Evolutionary conservation across 2,797 vertebrate species (phyloP).

Genomic region (Tragelaphus oryx): DNA sequence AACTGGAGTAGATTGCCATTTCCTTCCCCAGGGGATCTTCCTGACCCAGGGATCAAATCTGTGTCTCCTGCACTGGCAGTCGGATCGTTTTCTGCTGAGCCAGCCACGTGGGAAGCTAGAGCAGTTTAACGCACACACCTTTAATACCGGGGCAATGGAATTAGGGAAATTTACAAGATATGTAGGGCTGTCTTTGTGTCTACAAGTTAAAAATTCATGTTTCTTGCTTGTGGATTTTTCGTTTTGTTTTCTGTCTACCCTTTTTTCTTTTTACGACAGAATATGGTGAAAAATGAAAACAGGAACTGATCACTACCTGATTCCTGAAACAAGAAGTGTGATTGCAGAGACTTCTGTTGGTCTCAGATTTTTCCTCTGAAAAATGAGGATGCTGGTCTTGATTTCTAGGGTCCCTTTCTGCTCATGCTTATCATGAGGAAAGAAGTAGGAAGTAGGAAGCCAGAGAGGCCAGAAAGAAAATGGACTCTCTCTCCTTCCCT

Average conservation of each 20-base stretch:
- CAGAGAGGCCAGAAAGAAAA: neutral
- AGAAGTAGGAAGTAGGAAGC: slow-evolving; percentile 36
- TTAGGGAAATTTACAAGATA: neutral
- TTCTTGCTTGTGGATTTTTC: neutral
- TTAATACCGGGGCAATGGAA: neutral
- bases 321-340: slow-evolving; percentile 64
- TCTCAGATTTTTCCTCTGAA: slow-evolving; percentile 20
- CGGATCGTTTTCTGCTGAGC: neutral
- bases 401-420: slow-evolving; percentile 15
- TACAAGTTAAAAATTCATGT: neutral
- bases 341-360: slow-evolving; percentile 30
- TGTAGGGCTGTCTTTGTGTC: neutral
- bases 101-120: neutral
- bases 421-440: neutral
- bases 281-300: slow-evolving; percentile 32
- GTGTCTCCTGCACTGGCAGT: neutral
- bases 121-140: neutral
- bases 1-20: neutral
- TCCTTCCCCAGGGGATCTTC: neutral
- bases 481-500: neutral
- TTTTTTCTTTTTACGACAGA: neutral
- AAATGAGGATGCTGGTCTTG: slow-evolving; percentile 49
- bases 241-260: neutral
- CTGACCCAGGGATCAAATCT: neutral
- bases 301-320: slow-evolving; percentile 46